A percentile compares a stretch with the other conserved stretches of the same genome.
Evolutionary conservation across 2,797 vertebrate species (phyloP).

Genomic region (Adelosebastes latens): DNA sequence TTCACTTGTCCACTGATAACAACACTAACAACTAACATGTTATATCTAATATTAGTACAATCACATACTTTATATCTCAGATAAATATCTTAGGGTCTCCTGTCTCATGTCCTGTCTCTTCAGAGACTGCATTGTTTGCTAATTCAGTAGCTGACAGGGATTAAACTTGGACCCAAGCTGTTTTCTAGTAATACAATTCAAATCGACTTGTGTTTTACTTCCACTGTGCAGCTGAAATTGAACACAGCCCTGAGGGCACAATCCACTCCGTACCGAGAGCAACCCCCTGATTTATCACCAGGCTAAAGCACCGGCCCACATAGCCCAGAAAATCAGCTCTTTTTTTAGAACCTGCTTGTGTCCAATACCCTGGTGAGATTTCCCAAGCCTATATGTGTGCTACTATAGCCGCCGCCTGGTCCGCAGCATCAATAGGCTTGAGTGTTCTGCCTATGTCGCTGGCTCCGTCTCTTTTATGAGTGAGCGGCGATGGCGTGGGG

Average conservation of each 20-base stretch:
- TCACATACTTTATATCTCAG: not conserved
- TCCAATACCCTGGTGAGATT: slow-evolving; percentile 34
- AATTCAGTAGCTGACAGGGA: slow-evolving; percentile 1
- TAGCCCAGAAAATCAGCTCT: slow-evolving; percentile 12
- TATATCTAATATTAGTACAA: not conserved
- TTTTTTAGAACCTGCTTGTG: slow-evolving; percentile 27
- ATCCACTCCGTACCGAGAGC: not conserved
- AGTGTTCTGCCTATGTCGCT: slow-evolving; percentile 60
- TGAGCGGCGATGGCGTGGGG: slow-evolving; percentile 53
- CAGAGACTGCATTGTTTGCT: not conserved
- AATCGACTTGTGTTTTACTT: not conserved
- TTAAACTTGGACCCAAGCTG: slow-evolving; percentile 1
- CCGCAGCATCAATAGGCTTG: slow-evolving; percentile 58
- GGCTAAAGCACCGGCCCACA: not conserved
- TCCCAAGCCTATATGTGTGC: slow-evolving; percentile 28
- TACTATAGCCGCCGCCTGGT: slow-evolving; percentile 34
- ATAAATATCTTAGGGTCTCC: not conserved
- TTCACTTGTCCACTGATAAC: no score
- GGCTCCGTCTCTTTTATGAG: slow-evolving; percentile 60
- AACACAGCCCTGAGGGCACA: slow-evolving; percentile 8
- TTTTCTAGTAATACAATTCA: slow-evolving; percentile 2
- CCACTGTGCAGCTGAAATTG: not conserved
- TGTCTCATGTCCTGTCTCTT: not conserved
- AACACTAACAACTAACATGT: not conserved
- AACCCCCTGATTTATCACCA: slow-evolving; percentile 1